These are phyloP conservation scores for Aporrectodea caliginosa DNA, from an alignment of 1,140 invertebrate genomes.

Conservation along the genomic window DNA sequence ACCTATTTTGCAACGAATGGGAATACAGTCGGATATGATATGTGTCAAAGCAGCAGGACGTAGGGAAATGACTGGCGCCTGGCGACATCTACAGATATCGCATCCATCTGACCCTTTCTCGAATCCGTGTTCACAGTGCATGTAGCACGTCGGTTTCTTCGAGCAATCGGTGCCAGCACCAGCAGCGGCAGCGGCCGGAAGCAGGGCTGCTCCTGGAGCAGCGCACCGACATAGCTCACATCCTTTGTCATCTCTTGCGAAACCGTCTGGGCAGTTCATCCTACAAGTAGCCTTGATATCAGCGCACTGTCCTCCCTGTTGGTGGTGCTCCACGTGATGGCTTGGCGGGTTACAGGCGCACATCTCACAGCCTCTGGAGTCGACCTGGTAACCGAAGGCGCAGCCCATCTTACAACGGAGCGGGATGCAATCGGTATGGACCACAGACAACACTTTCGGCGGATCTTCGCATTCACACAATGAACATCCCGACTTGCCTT, in stretches of 20 bases:
- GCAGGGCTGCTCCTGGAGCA: neutral
- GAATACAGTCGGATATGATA: neutral
- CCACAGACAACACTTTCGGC: neutral
- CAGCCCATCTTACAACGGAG: neutral
- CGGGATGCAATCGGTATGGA: neutral
- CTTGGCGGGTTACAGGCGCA: neutral
- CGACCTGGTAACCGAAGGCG: slow-evolving; percentile 7
- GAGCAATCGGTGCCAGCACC: neutral
- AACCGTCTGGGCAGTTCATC: slow-evolving; percentile 13
- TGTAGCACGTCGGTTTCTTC: neutral
- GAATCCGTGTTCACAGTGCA: slow-evolving; percentile 21
- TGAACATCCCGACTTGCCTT: slow-evolving; percentile 10
- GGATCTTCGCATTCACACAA: slow-evolving; percentile 13
- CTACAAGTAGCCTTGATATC: neutral
- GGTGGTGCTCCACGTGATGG: no score
- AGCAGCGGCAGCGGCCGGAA: neutral
- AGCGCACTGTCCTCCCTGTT: neutral
- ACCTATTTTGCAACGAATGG: neutral
- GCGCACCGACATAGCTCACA: slow-evolving; percentile 21
- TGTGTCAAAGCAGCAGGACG: neutral
- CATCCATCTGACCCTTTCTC: neutral
- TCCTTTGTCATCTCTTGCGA: slow-evolving; percentile 20
- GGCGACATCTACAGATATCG: neutral
- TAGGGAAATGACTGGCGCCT: neutral
- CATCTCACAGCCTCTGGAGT: slow-evolving; percentile 18